Base-by-base conservation (phyloP, 2,888 invertebrate genomes). In the Deilephila porcellus region DNA sequence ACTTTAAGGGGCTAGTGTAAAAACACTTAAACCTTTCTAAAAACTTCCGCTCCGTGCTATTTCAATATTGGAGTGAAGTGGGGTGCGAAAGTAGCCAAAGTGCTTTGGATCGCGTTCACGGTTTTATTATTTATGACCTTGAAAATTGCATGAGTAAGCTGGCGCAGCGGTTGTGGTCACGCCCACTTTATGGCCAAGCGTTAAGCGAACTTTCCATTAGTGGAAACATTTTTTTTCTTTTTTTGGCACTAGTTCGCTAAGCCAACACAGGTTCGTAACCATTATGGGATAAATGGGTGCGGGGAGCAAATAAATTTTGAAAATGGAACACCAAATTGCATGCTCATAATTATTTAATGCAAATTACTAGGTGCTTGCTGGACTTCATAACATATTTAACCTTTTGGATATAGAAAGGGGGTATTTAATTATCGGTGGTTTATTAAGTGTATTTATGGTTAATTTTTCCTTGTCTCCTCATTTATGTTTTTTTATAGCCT, bases 21-120 rank as follows among this genome's bases (percentile, higher is more conserved):
- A 52, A 59, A 73, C 25, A 59, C 7, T 45, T 59, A 60, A 70
- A 60, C 34, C 52, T 52, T 70, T 72, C 34, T 45, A 60, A 62
- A 73, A 62, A 62, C 53, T 71, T 52, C 70, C 20, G 53, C 34
- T 71, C 71, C 25, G 34, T 64, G 62, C 85, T 89, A 90, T 90
- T 90, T 87, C 88, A 91, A 91, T 89, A 89, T 88, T 84, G 84
- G 84, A 84, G 88, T 86, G 84, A 86, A 87, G 84, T 84, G 84
- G 98, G 97, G 95, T 81, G 83, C 80, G 86, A 89, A 91, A 91
- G 90, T 90, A 88, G 91, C 90, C 92, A 91, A 92, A 93, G 91
- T 90, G 88, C 90, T 92, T 93, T 92, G 93, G 91, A 92, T 90
- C 88, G 90, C 89, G 88, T 91, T 92, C 90, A 90, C 88, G 89